Evolutionary conservation across 2,888 invertebrate species (phyloP).

Genomic region (Parnassius mnemosyne): DNA sequence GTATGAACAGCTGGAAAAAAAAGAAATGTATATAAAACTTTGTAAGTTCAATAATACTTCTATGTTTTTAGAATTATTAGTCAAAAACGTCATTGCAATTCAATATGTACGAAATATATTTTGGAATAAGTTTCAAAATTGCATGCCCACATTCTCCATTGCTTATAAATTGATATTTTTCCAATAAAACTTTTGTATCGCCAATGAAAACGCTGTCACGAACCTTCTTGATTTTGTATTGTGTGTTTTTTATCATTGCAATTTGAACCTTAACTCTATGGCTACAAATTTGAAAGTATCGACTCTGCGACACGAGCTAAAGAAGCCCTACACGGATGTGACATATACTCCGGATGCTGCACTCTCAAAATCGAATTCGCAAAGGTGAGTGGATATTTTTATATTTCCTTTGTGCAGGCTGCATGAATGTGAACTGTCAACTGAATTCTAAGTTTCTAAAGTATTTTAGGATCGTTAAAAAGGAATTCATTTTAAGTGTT

Average conservation of each 20-base stretch:
- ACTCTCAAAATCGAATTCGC: constrained; percentile 99
- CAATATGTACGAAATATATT: not conserved
- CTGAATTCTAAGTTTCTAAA: too few relatives aligned
- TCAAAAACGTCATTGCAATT: too few relatives aligned
- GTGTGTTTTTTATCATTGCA: constrained; percentile 28
- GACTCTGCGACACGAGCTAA: constrained; percentile 97
- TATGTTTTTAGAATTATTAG: too few relatives aligned
- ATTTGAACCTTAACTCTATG: constrained; percentile 78
- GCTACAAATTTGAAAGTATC: constrained; percentile 91
- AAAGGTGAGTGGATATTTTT: constrained; percentile 81
- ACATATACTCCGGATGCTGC: constrained; percentile 99
- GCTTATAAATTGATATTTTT: constrained; percentile 14
- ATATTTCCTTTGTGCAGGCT: constrained; percentile 1
- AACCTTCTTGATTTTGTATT: constrained; percentile 13
- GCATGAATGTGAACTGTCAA: constrained; percentile 6
- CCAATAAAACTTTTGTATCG: constrained; percentile 10
- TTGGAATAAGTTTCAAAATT: not conserved
- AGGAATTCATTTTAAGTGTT: not conserved
- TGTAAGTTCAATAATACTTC: too few relatives aligned
- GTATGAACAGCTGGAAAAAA: too few relatives aligned
- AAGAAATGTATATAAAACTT: too few relatives aligned
- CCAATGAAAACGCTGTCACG: constrained; percentile 5
- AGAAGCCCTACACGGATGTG: constrained; percentile 97
- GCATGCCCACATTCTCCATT: not conserved
- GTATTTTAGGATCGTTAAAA: not conserved